Evolutionary conservation across 92 coral and sea anemone species (phyloP), one percentile per base, ranked within the genome.

Genomic region (Pocillopora meandrina): DNA sequence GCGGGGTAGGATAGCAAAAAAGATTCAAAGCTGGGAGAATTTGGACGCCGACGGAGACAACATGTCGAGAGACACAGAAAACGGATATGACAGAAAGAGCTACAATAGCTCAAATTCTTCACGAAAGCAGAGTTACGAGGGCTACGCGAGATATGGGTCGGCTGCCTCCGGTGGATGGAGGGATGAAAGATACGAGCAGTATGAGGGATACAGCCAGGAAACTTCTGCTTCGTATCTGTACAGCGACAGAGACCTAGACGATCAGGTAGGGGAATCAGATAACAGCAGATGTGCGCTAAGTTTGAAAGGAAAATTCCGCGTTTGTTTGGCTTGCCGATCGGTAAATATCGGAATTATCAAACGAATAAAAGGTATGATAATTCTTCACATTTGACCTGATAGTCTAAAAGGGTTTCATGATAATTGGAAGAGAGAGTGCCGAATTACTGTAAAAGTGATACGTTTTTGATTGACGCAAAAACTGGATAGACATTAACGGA

Each of bases 1-100:
- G 64, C 79, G 86, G 31, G 86, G 86, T 23, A 83, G 62, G 65
- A 49, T 83, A 14, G 86, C 86, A 10, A 66, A 74, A 18, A 64
- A 64, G 63, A 66, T 83, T 5, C 65, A 83, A 56, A 83, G 86
- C 86, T 83, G 86, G 86, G 80, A 83, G 74, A 74, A 83, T 64
- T 72, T 83, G 14, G 86, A 83, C 61, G 56, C 61, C 3, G 86
- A 83, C 19, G 79, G 63, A 61, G 86, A 13, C 73, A 56, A 19
- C 64, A 19, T 67, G 61, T 49, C 23, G 18, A 35, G 61, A 64
- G 23, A 20, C 64, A 18, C 49, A 49, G 73, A 81, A 59, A 59
- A 71, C 65, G 85, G 76, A n/a, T 56, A 59, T 59, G 85, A 71
- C 10, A 60, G 77, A 14, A 21, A 69, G 5, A n/a, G 52, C 9